Evolutionary conservation across 2,797 vertebrate species (phyloP), one percentile per base, ranked within the genome.

Genomic region (Erpetoichthys calabaricus): DNA sequence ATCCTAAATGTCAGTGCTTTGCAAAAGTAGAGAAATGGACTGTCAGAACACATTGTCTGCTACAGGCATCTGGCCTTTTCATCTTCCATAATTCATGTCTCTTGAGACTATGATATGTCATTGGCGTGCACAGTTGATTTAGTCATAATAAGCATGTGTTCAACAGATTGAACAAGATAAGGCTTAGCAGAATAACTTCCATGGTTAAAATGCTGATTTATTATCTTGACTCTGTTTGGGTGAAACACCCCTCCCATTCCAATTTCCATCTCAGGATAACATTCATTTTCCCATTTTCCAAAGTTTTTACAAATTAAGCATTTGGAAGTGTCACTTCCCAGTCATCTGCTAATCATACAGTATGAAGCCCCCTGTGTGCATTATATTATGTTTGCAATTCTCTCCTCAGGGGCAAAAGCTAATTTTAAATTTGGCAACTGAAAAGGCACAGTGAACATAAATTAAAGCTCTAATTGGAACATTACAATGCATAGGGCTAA

Each of bases 11-110:
- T 60, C 58, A 60, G 10, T 47, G 42, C 45, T 64, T 45, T 52
- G 47, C 43, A 45, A 56, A 10, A 51, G 49, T 45, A 43, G 42
- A 42, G 8, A 58, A 45, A 61, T 10, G 9, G 51, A 55, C 42
- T 7, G 4, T 44, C 9, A 8, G 43, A 10, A 7, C 57, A 25
- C 45, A 60, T 45, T 56, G 47, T 60, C 53, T 42, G 47, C 8
- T 7, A 43, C 4, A 6, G 52, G 47, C n/a, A 25, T 45, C 46
- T 45, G 60, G 7, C 10, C 45, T 59, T 43, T 49, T 44, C 55
- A 43, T 45, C 62, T 56, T 60, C 55, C 45, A 59, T 63, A 56
- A 59, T 63, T 59, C 52, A 63, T 57, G 45, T 54, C 55, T 45
- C 62, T 9, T 25, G 55, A 51, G 42, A 55, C 60, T 8, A 44